Percentiles rank a stretch among this genome's conserved stretches.
Evolutionary conservation across 92 coral and sea anemone genomes (phyloP).

Genomic region (Pocillopora meandrina): DNA sequence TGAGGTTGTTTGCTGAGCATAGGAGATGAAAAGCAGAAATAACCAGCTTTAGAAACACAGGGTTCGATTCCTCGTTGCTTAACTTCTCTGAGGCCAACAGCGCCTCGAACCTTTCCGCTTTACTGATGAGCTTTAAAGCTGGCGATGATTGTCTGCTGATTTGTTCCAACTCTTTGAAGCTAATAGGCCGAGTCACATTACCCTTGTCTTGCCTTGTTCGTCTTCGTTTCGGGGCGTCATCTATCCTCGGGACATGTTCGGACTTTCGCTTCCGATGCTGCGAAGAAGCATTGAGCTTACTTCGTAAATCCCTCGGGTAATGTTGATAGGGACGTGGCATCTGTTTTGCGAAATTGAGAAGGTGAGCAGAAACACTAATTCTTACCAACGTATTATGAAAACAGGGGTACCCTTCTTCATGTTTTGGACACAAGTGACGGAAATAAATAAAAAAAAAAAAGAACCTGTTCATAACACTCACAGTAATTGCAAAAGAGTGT

Average conservation of each 20-base stretch:
- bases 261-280: constrained; percentile 12
- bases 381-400: neutral
- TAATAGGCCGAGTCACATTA: constrained; percentile 2
- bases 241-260: neutral
- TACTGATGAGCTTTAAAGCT: constrained; percentile 25
- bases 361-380: too few relatives aligned
- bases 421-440: too few relatives aligned
- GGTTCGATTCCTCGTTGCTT: too few relatives aligned
- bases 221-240: neutral
- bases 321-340: neutral
- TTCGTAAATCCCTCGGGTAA: neutral
- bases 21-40: constrained; percentile 19
- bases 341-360: neutral
- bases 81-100: constrained; percentile 15
- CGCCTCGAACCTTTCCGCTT: constrained; percentile 55
- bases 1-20: constrained; percentile 10
- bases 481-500: too few relatives aligned
- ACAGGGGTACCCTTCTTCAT: too few relatives aligned
- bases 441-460: too few relatives aligned
- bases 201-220: neutral
- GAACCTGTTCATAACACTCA: too few relatives aligned
- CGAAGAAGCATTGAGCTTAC: neutral
- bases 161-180: constrained; percentile 36
- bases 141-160: constrained; percentile 31
- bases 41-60: constrained; percentile 21